Base-by-base conservation (phyloP, 2,888 invertebrate genomes). In the Scaptomyza reducta region DNA sequence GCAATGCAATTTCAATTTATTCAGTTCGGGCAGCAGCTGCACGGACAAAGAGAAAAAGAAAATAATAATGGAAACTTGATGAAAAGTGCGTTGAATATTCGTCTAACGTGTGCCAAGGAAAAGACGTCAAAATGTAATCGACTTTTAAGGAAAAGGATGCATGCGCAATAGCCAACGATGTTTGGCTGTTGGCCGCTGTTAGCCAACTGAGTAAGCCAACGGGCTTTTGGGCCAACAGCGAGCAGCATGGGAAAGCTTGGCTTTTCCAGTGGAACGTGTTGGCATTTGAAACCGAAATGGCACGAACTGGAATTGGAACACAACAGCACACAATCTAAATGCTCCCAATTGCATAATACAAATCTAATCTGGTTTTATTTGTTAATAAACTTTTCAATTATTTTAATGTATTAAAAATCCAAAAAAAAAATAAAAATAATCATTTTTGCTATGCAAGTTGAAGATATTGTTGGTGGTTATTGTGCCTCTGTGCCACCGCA, bases 261-360 rank as follows among this genome's bases (percentile, higher is more conserved):
- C 2, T 18, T 18, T 67, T 62, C 69, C 65, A 70, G 77, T 27
- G 79, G 68, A 77, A 80, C 51, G 60, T 74, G 79, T 74, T 87
- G 88, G 69, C 29, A 66, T 18, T 6, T 9, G 70, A 46, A 73
- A 76, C 50, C 6, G 9, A 31, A 29, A 29, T 10, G 11, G 9
- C 10, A 44, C 44, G 3, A 7, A n/a, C 31, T 2, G 9, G 11
- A 16, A 16, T 16, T 3, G 58, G 44, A 68, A 72, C 83, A 54
- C 27, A 50, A 47, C 33, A 70, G 47, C 50, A 50, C n/a, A 42
- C 16, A 49, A 62, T 6, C 13, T 58, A 59, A 77, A 70, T 47
- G 56, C 74, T 82, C 62, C 61, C 73, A 75, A 80, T 77, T 77
- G 84, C 67, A 75, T 78, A 83, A 75, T 70, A 55, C 53, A 35